These are phyloP conservation scores for Dicranocentrus wangi DNA, from an alignment of 2,888 invertebrate species.

Conservation along the genomic window DNA sequence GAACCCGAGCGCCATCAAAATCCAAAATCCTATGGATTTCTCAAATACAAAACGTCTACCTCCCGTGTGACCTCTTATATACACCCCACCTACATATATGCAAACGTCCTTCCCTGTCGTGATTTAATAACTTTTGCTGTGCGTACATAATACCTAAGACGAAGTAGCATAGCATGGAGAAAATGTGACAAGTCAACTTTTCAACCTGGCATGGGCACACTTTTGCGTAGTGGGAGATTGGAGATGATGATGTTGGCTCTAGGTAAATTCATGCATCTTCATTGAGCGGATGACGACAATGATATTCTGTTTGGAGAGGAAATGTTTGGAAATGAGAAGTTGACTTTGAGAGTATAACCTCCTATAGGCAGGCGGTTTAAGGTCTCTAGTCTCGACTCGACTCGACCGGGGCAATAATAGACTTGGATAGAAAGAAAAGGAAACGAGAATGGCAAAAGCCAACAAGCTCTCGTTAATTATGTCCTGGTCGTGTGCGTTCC, in stretches of 20 bases:
- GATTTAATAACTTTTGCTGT: slow-evolving; percentile 4
- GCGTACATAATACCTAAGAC: too few species aligned
- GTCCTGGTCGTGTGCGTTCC: slow-evolving; percentile 13
- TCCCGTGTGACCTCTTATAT: too few species aligned
- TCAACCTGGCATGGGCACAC: background rate
- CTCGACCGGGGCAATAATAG: slow-evolving; percentile 17
- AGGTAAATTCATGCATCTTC: slow-evolving; percentile 6
- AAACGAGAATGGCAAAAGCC: slow-evolving; percentile 49
- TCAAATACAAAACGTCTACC: too few species aligned
- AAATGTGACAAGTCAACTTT: slow-evolving; percentile 17
- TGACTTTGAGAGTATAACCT: background rate
- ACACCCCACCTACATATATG: too few species aligned
- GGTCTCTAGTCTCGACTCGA: too few species aligned
- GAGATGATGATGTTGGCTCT: too few species aligned
- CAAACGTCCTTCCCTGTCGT: too few species aligned
- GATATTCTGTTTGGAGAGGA: slow-evolving; percentile 11
- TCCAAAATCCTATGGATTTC: slow-evolving; percentile 19
- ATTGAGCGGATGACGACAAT: background rate
- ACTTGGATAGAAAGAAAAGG: slow-evolving; percentile 7
- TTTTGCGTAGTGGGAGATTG: too few species aligned
- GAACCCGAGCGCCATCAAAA: slow-evolving; percentile 54
- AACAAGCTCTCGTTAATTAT: slow-evolving; percentile 61
- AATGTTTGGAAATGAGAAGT: slow-evolving; percentile 13
- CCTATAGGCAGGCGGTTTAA: background rate
- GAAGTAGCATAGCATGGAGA: slow-evolving; percentile 17